phyloP scores from a whole-genome alignment of 2,797 vertebrate genomes.

The Danio jaintianensis region DNA sequence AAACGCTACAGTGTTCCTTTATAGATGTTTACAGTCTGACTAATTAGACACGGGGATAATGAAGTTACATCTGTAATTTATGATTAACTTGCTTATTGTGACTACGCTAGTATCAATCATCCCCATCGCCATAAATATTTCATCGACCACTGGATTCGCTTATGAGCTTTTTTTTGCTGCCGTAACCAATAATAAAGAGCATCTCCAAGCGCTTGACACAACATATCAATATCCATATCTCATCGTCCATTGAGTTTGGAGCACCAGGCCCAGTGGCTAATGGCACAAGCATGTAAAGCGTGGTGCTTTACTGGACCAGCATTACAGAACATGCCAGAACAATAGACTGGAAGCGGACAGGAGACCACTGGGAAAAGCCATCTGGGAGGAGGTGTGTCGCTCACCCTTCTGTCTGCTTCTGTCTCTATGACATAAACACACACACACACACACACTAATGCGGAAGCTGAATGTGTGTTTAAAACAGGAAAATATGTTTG shows the following conservation, averaged over 20 bases:
- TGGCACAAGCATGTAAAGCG: neutral
- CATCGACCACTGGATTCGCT: conserved; percentile 44
- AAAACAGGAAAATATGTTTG: conserved; percentile 6
- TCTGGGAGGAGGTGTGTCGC: conserved; percentile 79
- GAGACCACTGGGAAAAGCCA: conserved; percentile 83
- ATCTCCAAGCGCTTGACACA: conserved; percentile 28
- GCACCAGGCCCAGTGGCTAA: neutral
- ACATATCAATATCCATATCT: conserved; percentile 43
- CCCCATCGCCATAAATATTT: conserved; percentile 32
- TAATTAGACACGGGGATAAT: conserved; percentile 58
- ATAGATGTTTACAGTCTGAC: conserved; percentile 59
- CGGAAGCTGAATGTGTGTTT: conserved; percentile 30
- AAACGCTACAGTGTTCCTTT: conserved; percentile 53
- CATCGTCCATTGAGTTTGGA: conserved; percentile 19
- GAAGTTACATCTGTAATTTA: conserved; percentile 59
- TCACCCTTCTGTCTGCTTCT: conserved; percentile 77
- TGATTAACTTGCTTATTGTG: conserved; percentile 54
- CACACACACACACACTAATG: neutral
- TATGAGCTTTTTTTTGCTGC: conserved; percentile 41
- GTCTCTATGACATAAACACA: conserved; percentile 33
- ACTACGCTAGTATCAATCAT: conserved; percentile 51
- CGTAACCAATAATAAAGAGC: conserved; percentile 49
- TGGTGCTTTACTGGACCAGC: conserved; percentile 76
- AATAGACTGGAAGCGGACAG: conserved; percentile 80
- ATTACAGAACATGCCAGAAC: conserved; percentile 80